Evolutionary conservation across 2,113 vertebrate species (phyloP).

Genomic region (Pundamilia nyererei): DNA sequence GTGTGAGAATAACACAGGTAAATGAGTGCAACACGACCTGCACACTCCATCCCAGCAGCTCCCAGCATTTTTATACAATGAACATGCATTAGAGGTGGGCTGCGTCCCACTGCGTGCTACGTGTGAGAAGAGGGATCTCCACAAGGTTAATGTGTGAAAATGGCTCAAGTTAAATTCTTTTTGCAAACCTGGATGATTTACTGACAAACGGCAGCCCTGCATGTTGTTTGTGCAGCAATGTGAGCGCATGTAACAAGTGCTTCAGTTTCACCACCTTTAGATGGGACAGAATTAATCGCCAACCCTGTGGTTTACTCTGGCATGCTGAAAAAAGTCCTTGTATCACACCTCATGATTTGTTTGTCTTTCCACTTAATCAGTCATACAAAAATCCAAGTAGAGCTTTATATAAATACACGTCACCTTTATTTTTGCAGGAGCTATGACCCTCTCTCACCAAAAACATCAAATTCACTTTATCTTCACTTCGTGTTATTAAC

Average conservation of each 20-base stretch:
- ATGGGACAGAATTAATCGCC: not conserved
- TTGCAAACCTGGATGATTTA: not conserved
- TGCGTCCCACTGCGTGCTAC: rapidly evolving
- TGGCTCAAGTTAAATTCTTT: not conserved
- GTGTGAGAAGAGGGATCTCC: not conserved
- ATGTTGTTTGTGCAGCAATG: not conserved
- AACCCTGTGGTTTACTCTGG: not conserved
- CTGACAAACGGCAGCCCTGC: not conserved
- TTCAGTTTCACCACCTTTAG: not conserved
- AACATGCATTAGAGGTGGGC: not conserved
- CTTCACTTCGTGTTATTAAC: not conserved
- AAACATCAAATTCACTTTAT: not conserved
- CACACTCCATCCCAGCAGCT: not conserved
- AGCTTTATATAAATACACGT: not conserved
- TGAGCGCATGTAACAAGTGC: rapidly evolving
- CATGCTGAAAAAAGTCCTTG: not conserved
- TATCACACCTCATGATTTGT: not conserved
- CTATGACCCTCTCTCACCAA: not conserved
- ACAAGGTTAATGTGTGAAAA: not conserved
- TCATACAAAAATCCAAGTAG: not conserved
- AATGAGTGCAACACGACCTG: not conserved
- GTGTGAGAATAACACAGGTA: not conserved
- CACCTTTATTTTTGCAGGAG: not conserved
- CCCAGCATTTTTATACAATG: not conserved
- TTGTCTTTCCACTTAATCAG: not conserved